These are phyloP conservation scores for Portunus trituberculatus DNA, from an alignment of 1,140 invertebrate species.

Conservation along the genomic window DNA sequence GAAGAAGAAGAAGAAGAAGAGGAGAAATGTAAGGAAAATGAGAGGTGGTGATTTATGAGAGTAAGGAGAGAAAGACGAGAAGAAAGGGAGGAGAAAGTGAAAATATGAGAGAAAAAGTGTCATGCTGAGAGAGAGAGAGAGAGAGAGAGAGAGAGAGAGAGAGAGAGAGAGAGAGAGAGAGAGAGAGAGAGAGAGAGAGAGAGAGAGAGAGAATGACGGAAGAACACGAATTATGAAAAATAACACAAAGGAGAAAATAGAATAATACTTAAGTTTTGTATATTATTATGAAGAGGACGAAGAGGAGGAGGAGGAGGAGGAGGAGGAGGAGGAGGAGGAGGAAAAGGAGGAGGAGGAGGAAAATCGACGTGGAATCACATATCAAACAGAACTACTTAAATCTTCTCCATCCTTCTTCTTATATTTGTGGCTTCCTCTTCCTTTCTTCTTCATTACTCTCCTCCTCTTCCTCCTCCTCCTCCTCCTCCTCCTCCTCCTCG, in stretches of 20 bases:
- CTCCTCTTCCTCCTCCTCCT: no score
- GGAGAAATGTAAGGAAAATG: neutral
- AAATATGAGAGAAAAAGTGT: neutral
- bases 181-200: constrained; percentile 12
- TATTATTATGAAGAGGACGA: neutral
- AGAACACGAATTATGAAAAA: neutral
- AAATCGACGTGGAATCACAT: no score
- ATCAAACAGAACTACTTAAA: no score
- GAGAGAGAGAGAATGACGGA: neutral
- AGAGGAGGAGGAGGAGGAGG: no score
- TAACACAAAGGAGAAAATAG: neutral
- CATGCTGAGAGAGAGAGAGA: neutral
- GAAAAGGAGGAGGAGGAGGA: no score
- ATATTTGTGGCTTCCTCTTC: no score
- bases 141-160: neutral
- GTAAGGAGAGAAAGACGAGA: neutral
- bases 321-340: neutral
- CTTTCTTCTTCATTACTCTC: neutral
- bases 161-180: neutral
- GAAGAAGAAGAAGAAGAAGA: neutral
- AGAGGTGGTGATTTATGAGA: no score
- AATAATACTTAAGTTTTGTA: neutral
- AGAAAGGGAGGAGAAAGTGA: neutral
- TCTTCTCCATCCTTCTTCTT: no score
- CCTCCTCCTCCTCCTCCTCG: no score